These are phyloP conservation scores for Lepidochitona cinerea DNA, from an alignment of 2,888 invertebrate genomes.

Conservation along the genomic window DNA sequence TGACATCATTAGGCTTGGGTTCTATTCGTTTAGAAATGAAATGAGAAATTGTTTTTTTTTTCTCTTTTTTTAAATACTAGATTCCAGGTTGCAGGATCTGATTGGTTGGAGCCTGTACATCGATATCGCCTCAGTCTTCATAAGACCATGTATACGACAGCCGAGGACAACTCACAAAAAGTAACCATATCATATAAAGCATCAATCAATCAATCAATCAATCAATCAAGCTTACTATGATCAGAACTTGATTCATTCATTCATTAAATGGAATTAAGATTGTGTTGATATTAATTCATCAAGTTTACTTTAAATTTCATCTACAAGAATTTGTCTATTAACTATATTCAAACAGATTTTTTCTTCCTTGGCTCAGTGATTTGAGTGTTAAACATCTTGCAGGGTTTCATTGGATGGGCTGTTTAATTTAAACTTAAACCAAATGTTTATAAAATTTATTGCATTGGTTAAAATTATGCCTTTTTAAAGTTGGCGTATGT, in stretches of 20 bases:
- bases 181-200: constrained; percentile 35
- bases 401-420: background rate
- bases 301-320: background rate
- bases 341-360: background rate
- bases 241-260: too few relatives aligned
- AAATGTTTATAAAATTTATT: background rate
- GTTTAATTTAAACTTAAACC: too few relatives aligned
- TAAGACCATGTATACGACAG: constrained; percentile 52
- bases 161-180: constrained; percentile 44
- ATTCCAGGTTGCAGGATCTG: constrained; percentile 21
- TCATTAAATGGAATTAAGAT: too few relatives aligned
- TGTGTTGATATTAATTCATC: too few relatives aligned
- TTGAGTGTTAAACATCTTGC: background rate
- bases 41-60: background rate
- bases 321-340: background rate
- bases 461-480: background rate
- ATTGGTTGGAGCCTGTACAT: constrained; percentile 51
- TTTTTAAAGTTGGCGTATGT: background rate
- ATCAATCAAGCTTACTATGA: too few relatives aligned
- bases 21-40: background rate
- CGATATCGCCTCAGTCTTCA: constrained; percentile 49
- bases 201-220: too few relatives aligned
- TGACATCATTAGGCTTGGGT: background rate
- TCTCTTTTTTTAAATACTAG: background rate
- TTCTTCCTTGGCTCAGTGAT: background rate